Evolutionary conservation across 64 coral and sea anemone species (phyloP), one percentile per base, ranked within the genome.

Genomic region (Stylophora pistillata): DNA sequence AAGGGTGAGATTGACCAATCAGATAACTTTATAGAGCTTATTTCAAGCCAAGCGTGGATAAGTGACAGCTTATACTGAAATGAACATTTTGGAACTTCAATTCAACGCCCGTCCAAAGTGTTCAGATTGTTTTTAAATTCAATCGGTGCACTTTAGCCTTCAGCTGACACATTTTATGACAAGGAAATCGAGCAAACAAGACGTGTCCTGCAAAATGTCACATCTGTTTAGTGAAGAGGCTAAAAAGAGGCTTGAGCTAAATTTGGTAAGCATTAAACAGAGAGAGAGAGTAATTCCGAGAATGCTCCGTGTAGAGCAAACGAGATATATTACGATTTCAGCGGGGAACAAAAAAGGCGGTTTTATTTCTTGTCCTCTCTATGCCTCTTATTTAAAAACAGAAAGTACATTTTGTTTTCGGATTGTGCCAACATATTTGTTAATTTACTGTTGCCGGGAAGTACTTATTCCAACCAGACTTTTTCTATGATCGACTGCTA

Each of bases 41-140:
- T 26, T 70, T 54, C 21, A 84, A 69, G 12, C 62, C 80, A 84
- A 84, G 80, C 80, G 80, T 84, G 80, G 31, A 84, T 84, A 84
- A 84, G 53, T 84, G 80, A 84, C 80, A 84, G 80, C 16, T 84
- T 69, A 68, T 1, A 34, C 60, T 84, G 61, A 84, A 84, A 84
- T 69, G 80, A 71, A 62, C 62, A 53, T 84, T 84, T 84, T 53
- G 33, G 80, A 84, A 84, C 80, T 53, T 68, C 68, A 37, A 83
- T 53, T 83, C 60, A 83, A 83, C 58, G 80, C 33, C 60, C 58
- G 18, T 84, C 13, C 52, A n/a, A 52, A 52, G 62, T 63, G 23
- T 84, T 53, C 31, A 63, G 53, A 21, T 54, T 26, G 27, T 30
- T 79, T 30, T 9, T 55, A 32, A 9, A 7, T 58, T 14, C 55